Percentiles rank a stretch among this genome's conserved stretches.
These are phyloP conservation scores for Corythucha ciliata DNA, from an alignment of 2,888 invertebrate genomes.

Conservation along the genomic window DNA sequence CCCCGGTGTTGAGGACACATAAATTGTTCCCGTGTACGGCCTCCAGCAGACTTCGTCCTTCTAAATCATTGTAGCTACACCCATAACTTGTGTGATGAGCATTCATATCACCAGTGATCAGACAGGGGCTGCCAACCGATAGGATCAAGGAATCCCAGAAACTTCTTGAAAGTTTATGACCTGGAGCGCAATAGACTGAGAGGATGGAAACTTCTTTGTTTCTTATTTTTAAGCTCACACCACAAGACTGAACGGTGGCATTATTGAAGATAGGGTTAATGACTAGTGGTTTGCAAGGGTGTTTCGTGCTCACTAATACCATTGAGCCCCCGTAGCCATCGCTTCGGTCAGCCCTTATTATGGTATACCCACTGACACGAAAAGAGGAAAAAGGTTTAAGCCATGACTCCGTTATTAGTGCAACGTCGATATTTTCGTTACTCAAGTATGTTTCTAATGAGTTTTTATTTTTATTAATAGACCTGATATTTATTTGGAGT, in stretches of 20 bases:
- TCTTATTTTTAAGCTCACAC: no score
- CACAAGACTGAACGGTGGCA: no score
- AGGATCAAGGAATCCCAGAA: no score
- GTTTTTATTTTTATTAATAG: not conserved
- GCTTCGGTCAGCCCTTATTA: not conserved
- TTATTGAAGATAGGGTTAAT: not conserved
- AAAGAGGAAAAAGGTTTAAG: not conserved
- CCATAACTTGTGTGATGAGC: not conserved
- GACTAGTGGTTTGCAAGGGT: not conserved
- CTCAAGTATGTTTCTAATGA: not conserved
- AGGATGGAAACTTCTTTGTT: no score
- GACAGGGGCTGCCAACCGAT: no score
- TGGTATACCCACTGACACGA: not conserved
- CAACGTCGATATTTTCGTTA: not conserved
- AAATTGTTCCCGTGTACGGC: not conserved
- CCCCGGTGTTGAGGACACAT: not conserved
- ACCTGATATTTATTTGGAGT: not conserved
- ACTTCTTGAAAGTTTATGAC: no score
- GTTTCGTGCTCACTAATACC: not conserved
- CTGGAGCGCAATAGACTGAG: no score
- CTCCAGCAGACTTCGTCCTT: not conserved
- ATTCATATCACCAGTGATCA: not conserved
- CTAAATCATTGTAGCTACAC: not conserved
- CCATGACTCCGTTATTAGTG: not conserved
- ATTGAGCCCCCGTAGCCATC: not conserved